Percentiles rank a stretch among this genome's conserved stretches.
Conservation (phyloP, 2,113 vertebrate species). For the Chaenocephalus aceratus region DNA sequence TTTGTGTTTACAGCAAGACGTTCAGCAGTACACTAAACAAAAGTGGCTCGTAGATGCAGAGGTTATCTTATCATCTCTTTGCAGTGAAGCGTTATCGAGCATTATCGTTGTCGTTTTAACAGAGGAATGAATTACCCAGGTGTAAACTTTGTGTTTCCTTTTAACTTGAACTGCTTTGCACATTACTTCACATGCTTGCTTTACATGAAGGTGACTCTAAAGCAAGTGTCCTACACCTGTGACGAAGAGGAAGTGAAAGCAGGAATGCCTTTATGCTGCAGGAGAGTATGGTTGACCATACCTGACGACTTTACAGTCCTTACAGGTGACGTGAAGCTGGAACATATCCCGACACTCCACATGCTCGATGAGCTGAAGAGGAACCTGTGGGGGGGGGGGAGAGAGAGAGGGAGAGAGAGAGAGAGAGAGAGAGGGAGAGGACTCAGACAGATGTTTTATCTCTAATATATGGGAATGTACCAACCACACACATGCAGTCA, state of each 20-base stretch:
- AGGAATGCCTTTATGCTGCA: neutral
- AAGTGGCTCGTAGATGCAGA: too few species aligned
- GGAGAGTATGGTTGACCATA: constrained; percentile 61
- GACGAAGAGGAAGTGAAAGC: neutral
- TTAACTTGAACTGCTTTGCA: too few species aligned
- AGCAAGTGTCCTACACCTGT: neutral
- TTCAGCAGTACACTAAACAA: too few species aligned
- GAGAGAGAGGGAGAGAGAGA: too few species aligned
- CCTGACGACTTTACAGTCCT: constrained; percentile 98
- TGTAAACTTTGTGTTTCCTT: too few species aligned
- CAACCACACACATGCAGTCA: constrained; percentile 59
- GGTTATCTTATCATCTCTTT: too few species aligned
- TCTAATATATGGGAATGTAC: neutral
- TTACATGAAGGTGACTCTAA: neutral
- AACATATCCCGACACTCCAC: constrained; percentile 97
- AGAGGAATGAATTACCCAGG: too few species aligned
- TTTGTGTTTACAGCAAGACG: too few species aligned
- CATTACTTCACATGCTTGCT: neutral
- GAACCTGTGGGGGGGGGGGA: constrained; percentile 85
- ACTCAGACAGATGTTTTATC: too few species aligned
- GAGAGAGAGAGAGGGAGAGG: too few species aligned
- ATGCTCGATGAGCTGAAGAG: constrained; percentile 94
- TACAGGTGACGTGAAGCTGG: constrained; percentile 97
- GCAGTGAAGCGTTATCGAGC: neutral
- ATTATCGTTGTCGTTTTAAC: too few species aligned